Percentiles rank a stretch among this genome's conserved stretches.
These are phyloP conservation scores for Anthophora plumipes DNA, from an alignment of 2,888 invertebrate genomes.

Conservation along the genomic window DNA sequence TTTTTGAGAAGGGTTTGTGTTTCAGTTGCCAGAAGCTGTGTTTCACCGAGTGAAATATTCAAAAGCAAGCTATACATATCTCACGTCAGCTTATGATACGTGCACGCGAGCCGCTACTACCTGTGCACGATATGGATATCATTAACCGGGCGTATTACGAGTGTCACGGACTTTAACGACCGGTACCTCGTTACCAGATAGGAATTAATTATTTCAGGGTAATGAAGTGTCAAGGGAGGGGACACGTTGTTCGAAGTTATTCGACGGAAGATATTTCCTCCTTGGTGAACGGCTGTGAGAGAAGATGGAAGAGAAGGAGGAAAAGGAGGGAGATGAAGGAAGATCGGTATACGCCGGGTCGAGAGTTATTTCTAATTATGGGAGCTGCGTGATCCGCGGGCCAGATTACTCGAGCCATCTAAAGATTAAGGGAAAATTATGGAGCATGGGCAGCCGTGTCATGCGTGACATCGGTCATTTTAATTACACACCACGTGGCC, in stretches of 20 bases:
- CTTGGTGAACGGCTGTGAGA: conserved; percentile 16
- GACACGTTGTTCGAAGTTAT: conserved; percentile 68
- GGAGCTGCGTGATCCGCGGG: conserved; percentile 37
- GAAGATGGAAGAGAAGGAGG: neutral
- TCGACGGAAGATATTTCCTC: conserved; percentile 67
- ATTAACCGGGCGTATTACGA: conserved; percentile 71
- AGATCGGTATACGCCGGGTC: conserved; percentile 36
- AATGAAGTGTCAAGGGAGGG: conserved; percentile 72
- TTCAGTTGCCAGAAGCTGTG: conserved; percentile 1
- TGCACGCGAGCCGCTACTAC: conserved; percentile 31
- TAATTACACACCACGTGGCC: conserved; percentile 18
- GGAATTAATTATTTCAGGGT: conserved; percentile 73
- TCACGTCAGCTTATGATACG: conserved; percentile 69
- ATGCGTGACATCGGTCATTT: conserved; percentile 38
- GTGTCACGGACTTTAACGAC: conserved; percentile 73
- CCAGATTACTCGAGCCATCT: conserved; percentile 41
- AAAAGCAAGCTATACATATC: conserved; percentile 66
- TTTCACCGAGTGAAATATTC: conserved; percentile 64
- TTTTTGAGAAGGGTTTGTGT: conserved; percentile 44
- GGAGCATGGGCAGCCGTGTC: conserved; percentile 13
- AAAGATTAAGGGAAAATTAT: conserved; percentile 46
- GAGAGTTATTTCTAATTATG: conserved; percentile 63
- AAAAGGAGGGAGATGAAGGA: neutral
- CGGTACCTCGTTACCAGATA: conserved; percentile 69
- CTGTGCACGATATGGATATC: conserved; percentile 66